Evolutionary conservation across 2,797 vertebrate genomes (phyloP).

Genomic region (Philypnodon macrostomus): DNA sequence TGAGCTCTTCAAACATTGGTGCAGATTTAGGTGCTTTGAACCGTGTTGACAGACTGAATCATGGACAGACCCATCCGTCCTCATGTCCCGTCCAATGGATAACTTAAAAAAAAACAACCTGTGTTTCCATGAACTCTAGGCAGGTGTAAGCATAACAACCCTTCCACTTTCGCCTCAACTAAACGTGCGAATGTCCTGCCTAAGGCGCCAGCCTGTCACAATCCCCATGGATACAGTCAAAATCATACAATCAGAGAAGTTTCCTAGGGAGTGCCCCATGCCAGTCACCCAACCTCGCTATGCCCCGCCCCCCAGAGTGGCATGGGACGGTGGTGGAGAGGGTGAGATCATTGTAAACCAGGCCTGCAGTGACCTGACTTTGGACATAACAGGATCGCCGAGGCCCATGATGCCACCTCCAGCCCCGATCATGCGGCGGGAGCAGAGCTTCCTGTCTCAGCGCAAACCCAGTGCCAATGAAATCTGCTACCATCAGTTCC

Average conservation of each 20-base stretch:
- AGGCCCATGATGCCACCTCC: conserved; percentile 72
- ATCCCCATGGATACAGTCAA: conserved; percentile 99
- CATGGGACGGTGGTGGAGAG: conserved; percentile 92
- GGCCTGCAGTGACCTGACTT: conserved; percentile 89
- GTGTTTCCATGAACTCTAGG: conserved; percentile 27
- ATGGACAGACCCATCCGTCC: conserved; percentile 76
- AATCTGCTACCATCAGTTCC: conserved; percentile 94
- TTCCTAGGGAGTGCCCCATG: conserved; percentile 86
- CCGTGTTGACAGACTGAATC: conserved; percentile 42
- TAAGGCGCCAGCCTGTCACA: conserved; percentile 93
- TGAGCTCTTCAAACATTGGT: conserved; percentile 42
- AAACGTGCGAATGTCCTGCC: conserved; percentile 88
- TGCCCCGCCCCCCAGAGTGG: conserved; percentile 84
- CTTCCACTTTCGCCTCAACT: conserved; percentile 30
- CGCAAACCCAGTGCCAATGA: conserved; percentile 85
- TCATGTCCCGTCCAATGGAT: conserved; percentile 80
- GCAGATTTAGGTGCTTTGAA: conserved; percentile 47
- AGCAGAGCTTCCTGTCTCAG: conserved; percentile 81
- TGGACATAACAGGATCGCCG: conserved; percentile 77
- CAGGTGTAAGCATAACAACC: conserved; percentile 40
- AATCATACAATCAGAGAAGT: conserved; percentile 97
- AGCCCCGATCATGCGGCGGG: conserved; percentile 77
- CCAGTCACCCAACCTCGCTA: conserved; percentile 87
- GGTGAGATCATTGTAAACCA: conserved; percentile 97
- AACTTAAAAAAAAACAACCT: conserved; percentile 48